Evolutionary conservation across 1,140 invertebrate species (phyloP).

Genomic region (Manduca sexta): DNA sequence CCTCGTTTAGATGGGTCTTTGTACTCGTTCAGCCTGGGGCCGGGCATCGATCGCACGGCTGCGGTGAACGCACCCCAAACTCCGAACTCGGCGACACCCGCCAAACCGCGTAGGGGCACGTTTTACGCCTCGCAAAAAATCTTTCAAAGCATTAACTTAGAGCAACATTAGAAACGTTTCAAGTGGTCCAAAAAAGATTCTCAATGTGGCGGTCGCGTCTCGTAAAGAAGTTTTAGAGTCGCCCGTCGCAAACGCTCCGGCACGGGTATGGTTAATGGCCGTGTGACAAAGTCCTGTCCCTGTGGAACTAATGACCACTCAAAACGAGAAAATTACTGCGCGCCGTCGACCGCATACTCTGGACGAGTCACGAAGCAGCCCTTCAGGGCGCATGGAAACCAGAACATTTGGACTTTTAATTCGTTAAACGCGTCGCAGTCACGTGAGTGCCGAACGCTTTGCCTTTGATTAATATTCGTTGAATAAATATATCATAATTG

Average conservation of each 20-base stretch:
- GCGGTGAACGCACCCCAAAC: slow-evolving; percentile 62
- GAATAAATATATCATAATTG: background rate
- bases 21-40: slow-evolving; percentile 30
- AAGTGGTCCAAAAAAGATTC: too few species aligned
- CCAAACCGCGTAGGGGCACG: slow-evolving; percentile 24
- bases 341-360: slow-evolving; percentile 37
- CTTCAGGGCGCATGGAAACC: slow-evolving; percentile 30
- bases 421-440: slow-evolving; percentile 23
- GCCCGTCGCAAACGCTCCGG: slow-evolving; percentile 12
- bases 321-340: slow-evolving; percentile 59
- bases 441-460: background rate
- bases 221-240: too few species aligned
- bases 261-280: slow-evolving; percentile 51
- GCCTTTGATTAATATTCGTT: background rate
- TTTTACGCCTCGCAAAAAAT: slow-evolving; percentile 26
- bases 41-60: slow-evolving; percentile 47
- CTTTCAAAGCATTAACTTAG: slow-evolving; percentile 13
- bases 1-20: slow-evolving; percentile 36
- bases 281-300: slow-evolving; percentile 50
- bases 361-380: slow-evolving; percentile 49
- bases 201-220: too few species aligned
- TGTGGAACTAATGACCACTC: slow-evolving; percentile 62
- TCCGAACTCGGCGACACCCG: slow-evolving; percentile 34
- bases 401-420: slow-evolving; percentile 27
- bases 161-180: too few species aligned